These are phyloP conservation scores for Scaptomyza graminum DNA, from an alignment of 1,140 invertebrate genomes.

Conservation along the genomic window DNA sequence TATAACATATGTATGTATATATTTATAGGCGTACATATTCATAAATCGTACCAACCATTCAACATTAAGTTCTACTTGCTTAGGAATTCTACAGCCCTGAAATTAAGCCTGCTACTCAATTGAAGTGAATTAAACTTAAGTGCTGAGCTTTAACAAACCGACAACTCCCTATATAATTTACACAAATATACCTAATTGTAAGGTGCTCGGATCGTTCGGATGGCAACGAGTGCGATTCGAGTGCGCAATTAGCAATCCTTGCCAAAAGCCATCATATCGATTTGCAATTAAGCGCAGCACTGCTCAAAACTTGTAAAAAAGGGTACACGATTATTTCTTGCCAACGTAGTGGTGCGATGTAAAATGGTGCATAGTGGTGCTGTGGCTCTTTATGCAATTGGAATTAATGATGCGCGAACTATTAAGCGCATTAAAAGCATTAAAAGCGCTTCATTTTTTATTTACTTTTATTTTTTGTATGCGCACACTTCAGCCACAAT, in stretches of 20 bases:
- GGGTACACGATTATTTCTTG: constrained; percentile 33
- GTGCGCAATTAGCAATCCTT: constrained; percentile 61
- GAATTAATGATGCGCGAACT: constrained; percentile 78
- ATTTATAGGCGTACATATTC: too few relatives aligned
- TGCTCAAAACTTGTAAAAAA: constrained; percentile 24
- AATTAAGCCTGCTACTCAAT: neutral
- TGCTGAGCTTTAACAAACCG: constrained; percentile 23
- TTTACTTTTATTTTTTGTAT: constrained; percentile 34
- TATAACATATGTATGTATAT: too few relatives aligned
- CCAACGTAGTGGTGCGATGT: neutral
- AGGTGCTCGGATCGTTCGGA: neutral
- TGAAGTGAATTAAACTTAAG: constrained; percentile 15
- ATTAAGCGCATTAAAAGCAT: constrained; percentile 75
- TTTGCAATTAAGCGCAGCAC: constrained; percentile 67
- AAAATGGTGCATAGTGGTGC: neutral
- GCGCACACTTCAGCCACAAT: constrained; percentile 22
- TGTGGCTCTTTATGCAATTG: constrained; percentile 52
- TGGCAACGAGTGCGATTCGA: constrained; percentile 8
- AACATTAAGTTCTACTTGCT: too few relatives aligned
- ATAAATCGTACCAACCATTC: too few relatives aligned
- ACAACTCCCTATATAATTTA: constrained; percentile 34
- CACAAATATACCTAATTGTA: constrained; percentile 44
- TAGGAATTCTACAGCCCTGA: too few relatives aligned
- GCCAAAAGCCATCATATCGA: constrained; percentile 57
- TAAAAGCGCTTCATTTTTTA: constrained; percentile 34